Evolutionary conservation across 2,113 vertebrate species (phyloP).

Genomic region (Ursus arctos): DNA sequence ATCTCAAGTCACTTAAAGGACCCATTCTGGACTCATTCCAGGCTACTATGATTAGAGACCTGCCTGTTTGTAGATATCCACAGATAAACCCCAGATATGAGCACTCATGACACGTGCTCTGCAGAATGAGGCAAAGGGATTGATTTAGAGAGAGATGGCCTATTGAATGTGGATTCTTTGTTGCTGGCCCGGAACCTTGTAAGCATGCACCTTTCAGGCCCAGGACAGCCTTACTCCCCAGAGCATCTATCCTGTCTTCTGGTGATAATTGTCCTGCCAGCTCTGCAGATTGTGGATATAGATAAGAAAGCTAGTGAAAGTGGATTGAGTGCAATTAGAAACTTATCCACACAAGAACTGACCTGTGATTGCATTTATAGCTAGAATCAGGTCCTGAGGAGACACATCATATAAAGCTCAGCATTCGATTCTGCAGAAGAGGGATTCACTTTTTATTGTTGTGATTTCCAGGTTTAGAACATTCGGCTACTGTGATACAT

Average conservation of each 20-base stretch:
- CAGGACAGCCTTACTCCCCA: not conserved
- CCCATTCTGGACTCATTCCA: slow-evolving; percentile 64
- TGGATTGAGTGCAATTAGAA: slow-evolving; percentile 67
- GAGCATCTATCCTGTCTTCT: slow-evolving; percentile 40
- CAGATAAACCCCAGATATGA: slow-evolving; percentile 59
- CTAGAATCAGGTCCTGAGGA: slow-evolving; percentile 13
- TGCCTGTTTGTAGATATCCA: slow-evolving; percentile 56
- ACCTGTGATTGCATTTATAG: slow-evolving; percentile 53
- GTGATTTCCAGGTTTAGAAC: not conserved
- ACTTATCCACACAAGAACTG: slow-evolving; percentile 38
- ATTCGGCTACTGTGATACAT: not conserved
- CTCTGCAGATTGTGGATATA: slow-evolving; percentile 36
- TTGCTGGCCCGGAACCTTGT: slow-evolving; percentile 28
- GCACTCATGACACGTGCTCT: not conserved
- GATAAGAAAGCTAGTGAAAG: slow-evolving; percentile 66
- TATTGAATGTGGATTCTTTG: slow-evolving; percentile 53
- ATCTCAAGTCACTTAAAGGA: slow-evolving; percentile 69
- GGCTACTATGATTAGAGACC: slow-evolving; percentile 67
- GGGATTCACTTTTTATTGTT: not conserved
- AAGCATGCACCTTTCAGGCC: slow-evolving; percentile 54
- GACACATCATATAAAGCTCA: slow-evolving; percentile 16
- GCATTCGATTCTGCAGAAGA: slow-evolving; percentile 26
- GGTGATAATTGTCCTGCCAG: slow-evolving; percentile 70
- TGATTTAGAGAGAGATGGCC: slow-evolving; percentile 57
- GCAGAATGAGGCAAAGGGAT: slow-evolving; percentile 17